phyloP scores from a whole-genome alignment of 2,113 vertebrate species.

The Callocephalon fimbriatum region DNA sequence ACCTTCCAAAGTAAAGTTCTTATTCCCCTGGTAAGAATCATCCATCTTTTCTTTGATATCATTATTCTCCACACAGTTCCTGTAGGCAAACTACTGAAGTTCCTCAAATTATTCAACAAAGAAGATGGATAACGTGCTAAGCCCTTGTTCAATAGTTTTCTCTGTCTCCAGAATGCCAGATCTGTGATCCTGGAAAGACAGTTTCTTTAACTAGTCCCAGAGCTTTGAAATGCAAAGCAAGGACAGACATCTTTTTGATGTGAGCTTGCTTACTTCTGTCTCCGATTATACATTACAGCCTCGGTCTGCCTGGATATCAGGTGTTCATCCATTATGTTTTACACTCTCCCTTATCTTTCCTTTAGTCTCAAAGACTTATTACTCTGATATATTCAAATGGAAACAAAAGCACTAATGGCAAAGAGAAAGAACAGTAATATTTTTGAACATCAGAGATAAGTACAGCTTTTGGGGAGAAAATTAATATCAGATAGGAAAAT shows the following conservation, averaged over 20 bases:
- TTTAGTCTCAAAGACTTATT: background rate
- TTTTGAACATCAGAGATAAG: conserved; percentile 12
- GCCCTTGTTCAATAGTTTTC: background rate
- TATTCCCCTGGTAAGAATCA: background rate
- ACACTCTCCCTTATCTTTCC: background rate
- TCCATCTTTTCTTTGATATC: background rate
- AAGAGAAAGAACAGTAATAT: background rate
- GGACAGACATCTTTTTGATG: conserved; percentile 41
- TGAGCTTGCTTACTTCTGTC: conserved; percentile 41
- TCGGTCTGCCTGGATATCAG: background rate
- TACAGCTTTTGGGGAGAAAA: background rate
- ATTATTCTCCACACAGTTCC: background rate
- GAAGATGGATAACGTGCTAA: background rate
- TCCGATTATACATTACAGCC: background rate
- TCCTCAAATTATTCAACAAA: background rate
- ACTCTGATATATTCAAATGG: conserved; percentile 13
- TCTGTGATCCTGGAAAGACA: background rate
- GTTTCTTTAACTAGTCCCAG: background rate
- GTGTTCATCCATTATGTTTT: background rate
- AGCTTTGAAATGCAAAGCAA: conserved; percentile 65
- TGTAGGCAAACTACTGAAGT: background rate
- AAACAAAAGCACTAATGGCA: conserved; percentile 31
- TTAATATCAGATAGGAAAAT: background rate
- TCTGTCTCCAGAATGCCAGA: background rate
- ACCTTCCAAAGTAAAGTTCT: background rate